Percentiles rank a stretch among this genome's conserved stretches.
Evolutionary conservation across 2,797 vertebrate genomes (phyloP).

Genomic region (Diplodus sargus): DNA sequence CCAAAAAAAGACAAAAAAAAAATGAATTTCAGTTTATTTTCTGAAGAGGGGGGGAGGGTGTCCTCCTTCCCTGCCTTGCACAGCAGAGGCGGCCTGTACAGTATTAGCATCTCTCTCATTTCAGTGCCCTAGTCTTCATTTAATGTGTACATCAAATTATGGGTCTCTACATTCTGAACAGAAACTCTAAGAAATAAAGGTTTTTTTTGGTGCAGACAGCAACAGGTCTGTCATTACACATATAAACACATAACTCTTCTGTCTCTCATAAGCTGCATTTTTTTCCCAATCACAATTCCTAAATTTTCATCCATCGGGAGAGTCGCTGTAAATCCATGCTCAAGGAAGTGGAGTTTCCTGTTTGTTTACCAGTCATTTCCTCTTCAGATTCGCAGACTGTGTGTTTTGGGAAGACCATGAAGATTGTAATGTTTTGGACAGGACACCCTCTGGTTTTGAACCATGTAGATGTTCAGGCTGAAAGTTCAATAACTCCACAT

Average conservation of each 20-base stretch:
- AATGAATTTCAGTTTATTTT: conserved; percentile 74
- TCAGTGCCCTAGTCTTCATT: conserved; percentile 73
- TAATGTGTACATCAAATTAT: conserved; percentile 76
- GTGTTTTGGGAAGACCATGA: conserved; percentile 3
- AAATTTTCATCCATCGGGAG: conserved; percentile 4
- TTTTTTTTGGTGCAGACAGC: conserved; percentile 73
- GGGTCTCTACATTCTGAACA: conserved; percentile 72
- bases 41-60: conserved; percentile 51
- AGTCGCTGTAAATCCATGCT: conserved; percentile 17
- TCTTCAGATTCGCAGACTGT: conserved; percentile 18
- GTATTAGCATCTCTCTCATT: conserved; percentile 70
- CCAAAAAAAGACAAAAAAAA: conserved; percentile 58
- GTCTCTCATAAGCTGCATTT: conserved; percentile 15
- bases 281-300: conserved; percentile 25
- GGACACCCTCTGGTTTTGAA: conserved; percentile 12
- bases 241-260: conserved; percentile 8
- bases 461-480: not conserved
- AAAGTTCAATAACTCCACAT: not conserved
- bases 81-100: conserved; percentile 68
- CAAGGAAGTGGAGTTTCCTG: conserved; percentile 56
- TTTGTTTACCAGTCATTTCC: conserved; percentile 50
- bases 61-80: conserved; percentile 76
- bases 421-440: not conserved
- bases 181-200: conserved; percentile 73
- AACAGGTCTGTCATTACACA: conserved; percentile 65